Evolutionary conservation across 2,113 vertebrate genomes (phyloP).

Genomic region (Leptobrachium ailaonicum): DNA sequence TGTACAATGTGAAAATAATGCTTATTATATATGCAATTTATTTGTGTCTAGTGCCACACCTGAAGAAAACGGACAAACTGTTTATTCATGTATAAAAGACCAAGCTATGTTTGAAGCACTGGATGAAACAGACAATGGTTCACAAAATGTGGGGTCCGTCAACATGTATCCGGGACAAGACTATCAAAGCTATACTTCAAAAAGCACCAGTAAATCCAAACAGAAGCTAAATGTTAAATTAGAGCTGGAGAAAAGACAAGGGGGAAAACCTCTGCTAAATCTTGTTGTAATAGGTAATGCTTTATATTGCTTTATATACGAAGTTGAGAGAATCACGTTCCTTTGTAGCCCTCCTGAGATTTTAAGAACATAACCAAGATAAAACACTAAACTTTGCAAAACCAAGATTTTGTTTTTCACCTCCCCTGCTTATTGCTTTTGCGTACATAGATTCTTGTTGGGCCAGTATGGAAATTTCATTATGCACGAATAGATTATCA

Average conservation of each 20-base stretch:
- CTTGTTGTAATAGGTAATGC: conserved; percentile 91
- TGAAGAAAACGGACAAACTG: conserved; percentile 75
- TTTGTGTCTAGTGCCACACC: conserved; percentile 55
- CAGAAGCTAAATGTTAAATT: conserved; percentile 85
- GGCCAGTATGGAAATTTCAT: too few relatives aligned
- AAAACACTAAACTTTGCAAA: too few relatives aligned
- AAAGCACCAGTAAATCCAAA: conserved; percentile 78
- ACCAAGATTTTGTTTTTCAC: too few relatives aligned
- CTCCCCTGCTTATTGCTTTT: too few relatives aligned
- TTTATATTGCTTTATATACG: background rate
- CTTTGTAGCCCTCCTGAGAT: too few relatives aligned
- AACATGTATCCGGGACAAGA: conserved; percentile 65
- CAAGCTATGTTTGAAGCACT: conserved; percentile 65
- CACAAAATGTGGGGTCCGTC: conserved; percentile 59
- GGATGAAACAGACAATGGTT: conserved; percentile 58
- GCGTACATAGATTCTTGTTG: too few relatives aligned
- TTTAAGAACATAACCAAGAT: too few relatives aligned
- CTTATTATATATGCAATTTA: too few relatives aligned
- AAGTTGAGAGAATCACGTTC: background rate
- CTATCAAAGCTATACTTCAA: conserved; percentile 63
- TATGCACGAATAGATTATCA: too few relatives aligned
- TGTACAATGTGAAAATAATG: too few relatives aligned
- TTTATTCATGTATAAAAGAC: conserved; percentile 64
- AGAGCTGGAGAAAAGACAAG: conserved; percentile 93
- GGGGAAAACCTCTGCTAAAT: conserved; percentile 91